Evolutionary conservation across 1,140 invertebrate species (phyloP).

Genomic region (Homalodisca vitripennis): DNA sequence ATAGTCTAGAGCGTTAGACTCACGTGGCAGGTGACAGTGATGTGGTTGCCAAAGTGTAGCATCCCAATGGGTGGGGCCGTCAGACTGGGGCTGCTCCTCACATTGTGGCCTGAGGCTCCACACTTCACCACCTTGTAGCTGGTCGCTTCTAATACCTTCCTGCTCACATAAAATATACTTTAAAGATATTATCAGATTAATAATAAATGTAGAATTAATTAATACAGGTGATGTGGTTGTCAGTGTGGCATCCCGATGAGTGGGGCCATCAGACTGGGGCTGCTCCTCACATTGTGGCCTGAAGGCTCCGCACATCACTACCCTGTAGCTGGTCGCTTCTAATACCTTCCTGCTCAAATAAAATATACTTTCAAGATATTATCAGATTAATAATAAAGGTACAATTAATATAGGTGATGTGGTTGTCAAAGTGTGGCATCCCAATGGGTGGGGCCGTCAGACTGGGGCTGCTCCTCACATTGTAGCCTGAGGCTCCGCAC

Average conservation of each 20-base stretch:
- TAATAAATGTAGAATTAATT: neutral
- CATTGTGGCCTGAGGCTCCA: constrained; percentile 79
- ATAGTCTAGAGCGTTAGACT: no score
- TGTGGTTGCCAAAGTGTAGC: constrained; percentile 68
- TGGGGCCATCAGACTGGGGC: constrained; percentile 70
- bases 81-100: constrained; percentile 69
- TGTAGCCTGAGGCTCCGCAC: constrained; percentile 80
- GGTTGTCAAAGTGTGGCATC: constrained; percentile 72
- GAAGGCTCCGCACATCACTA: constrained; percentile 78
- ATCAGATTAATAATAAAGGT: neutral
- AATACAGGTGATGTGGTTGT: constrained; percentile 61
- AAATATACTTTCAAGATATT: neutral
- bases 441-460: constrained; percentile 74
- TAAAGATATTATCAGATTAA: neutral
- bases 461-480: constrained; percentile 69
- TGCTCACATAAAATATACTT: neutral
- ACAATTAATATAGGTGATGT: constrained; percentile 62
- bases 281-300: constrained; percentile 74
- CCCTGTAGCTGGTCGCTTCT: constrained; percentile 51
- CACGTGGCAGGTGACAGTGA: constrained; percentile 68
- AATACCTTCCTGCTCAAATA: neutral
- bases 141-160: neutral
- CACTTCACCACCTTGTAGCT: constrained; percentile 70
- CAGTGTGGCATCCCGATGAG: constrained; percentile 73
- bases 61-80: constrained; percentile 74